These are phyloP conservation scores for Octopus bimaculoides DNA, from an alignment of 1,140 invertebrate genomes.

Conservation along the genomic window DNA sequence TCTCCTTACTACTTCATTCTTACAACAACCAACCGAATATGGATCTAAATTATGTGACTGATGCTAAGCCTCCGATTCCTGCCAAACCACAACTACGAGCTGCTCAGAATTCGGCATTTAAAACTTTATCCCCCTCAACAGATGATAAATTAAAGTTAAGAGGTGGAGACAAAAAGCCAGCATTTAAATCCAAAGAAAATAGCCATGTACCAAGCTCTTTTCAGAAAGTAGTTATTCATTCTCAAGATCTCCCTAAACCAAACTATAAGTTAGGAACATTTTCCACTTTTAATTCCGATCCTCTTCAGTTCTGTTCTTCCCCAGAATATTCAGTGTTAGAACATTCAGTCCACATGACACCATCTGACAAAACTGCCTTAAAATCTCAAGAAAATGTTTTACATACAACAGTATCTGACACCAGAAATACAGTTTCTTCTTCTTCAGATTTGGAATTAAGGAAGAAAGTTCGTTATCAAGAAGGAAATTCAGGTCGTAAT, in stretches of 20 bases:
- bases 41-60: background rate
- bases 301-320: background rate
- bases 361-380: no score
- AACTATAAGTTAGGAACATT: background rate
- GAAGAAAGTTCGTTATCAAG: no score
- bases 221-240: background rate
- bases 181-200: background rate
- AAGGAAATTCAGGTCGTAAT: no score
- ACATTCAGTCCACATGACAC: background rate
- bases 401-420: no score
- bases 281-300: background rate
- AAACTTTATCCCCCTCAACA: background rate
- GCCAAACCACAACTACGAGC: background rate
- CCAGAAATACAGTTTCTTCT: no score
- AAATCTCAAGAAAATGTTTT: no score
- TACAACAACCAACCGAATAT: no score
- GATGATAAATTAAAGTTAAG: background rate
- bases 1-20: no score
- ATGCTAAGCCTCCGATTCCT: background rate
- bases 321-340: slow-evolving; percentile 7
- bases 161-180: no score
- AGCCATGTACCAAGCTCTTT: background rate
- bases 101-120: background rate
- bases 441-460: no score
- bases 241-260: background rate